These are phyloP conservation scores for Latrodectus elegans DNA, from an alignment of 2,888 invertebrate species.

Conservation along the genomic window DNA sequence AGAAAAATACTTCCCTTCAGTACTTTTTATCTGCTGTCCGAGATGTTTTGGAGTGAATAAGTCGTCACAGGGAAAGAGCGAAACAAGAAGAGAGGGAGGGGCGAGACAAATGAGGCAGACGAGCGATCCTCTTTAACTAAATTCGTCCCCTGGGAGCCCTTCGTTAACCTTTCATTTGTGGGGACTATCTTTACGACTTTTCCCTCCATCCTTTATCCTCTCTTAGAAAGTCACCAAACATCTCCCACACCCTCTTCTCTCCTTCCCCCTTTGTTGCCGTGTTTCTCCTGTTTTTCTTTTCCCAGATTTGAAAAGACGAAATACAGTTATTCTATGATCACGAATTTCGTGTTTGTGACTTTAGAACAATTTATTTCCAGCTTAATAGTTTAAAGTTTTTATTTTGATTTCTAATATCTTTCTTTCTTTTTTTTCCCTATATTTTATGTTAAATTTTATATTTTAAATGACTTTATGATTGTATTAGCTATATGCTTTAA, in stretches of 20 bases:
- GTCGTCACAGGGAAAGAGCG: slow-evolving; percentile 26
- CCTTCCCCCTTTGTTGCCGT: not conserved
- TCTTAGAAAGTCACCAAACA: not conserved
- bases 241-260: not conserved
- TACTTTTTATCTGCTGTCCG: not conserved
- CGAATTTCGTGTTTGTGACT: too few species aligned
- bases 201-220: not conserved
- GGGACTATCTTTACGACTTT: slow-evolving; percentile 59
- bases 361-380: too few species aligned
- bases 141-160: slow-evolving; percentile 60
- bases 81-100: not conserved
- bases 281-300: not conserved
- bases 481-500: too few species aligned
- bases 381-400: too few species aligned
- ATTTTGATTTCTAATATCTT: too few species aligned
- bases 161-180: slow-evolving; percentile 67
- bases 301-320: not conserved
- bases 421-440: too few species aligned
- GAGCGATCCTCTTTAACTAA: slow-evolving; percentile 53
- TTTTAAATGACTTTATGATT: too few species aligned
- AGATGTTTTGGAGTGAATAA: slow-evolving; percentile 33
- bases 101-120: slow-evolving; percentile 59
- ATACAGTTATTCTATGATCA: too few species aligned
- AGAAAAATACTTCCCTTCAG: not conserved
- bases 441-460: too few species aligned